A percentile compares a stretch with the other conserved stretches of the same genome.
These are phyloP conservation scores for Monopis laevigella DNA, from an alignment of 2,888 invertebrate genomes.

Conservation along the genomic window DNA sequence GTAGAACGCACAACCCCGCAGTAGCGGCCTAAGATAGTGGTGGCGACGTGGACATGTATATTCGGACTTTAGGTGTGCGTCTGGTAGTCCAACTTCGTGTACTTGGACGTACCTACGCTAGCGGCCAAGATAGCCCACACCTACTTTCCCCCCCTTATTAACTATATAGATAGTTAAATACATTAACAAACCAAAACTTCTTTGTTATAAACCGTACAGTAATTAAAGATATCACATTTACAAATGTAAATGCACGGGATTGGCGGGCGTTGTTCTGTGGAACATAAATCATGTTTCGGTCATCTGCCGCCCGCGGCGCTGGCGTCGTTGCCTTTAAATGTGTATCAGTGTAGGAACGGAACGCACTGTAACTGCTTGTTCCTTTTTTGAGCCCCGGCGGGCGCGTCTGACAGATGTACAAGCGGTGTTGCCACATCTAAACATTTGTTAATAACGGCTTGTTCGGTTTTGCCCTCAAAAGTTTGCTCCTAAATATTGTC, in stretches of 20 bases:
- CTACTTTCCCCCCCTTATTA: too few relatives aligned
- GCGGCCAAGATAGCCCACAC: too few relatives aligned
- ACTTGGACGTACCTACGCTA: too few relatives aligned
- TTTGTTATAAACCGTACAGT: too few relatives aligned
- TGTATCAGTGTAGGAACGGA: slow-evolving; percentile 35
- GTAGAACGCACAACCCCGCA: too few relatives aligned
- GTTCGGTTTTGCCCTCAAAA: too few relatives aligned
- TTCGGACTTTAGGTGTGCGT: too few relatives aligned
- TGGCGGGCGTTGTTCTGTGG: slow-evolving; percentile 6
- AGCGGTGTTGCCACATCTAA: slow-evolving; percentile 33
- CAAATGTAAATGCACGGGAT: slow-evolving; percentile 43
- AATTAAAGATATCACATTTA: slow-evolving; percentile 61
- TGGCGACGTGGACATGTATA: too few relatives aligned
- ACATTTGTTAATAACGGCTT: slow-evolving; percentile 5
- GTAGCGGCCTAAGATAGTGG: too few relatives aligned
- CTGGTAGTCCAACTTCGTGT: too few relatives aligned
- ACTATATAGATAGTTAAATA: too few relatives aligned
- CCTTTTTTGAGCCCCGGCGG: slow-evolving; percentile 51
- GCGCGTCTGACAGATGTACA: slow-evolving; percentile 48
- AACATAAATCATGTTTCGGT: slow-evolving; percentile 58
- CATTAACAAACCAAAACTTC: slow-evolving; percentile 6
- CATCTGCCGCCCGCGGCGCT: slow-evolving; percentile 62
- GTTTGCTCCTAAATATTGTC: too few relatives aligned
- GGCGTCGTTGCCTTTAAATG: slow-evolving; percentile 34
- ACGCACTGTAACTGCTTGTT: slow-evolving; percentile 38